These are phyloP conservation scores for Orchesella flavescens DNA, from an alignment of 2,888 invertebrate genomes.

Conservation along the genomic window DNA sequence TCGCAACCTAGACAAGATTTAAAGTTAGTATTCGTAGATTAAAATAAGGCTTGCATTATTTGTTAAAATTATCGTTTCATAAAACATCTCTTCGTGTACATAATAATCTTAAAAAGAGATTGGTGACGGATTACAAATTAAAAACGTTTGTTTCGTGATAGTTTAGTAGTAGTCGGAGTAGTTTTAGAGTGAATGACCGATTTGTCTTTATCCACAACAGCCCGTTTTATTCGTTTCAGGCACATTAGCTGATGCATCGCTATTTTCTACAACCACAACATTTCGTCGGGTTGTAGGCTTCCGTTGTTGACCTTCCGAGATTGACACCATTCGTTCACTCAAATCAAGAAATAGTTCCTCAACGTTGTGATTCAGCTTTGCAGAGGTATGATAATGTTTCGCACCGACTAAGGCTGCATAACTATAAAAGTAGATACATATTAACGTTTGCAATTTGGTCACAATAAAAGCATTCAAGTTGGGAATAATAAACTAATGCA, in stretches of 20 bases:
- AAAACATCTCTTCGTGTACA: neutral
- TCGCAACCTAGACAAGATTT: no score
- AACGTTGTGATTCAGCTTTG: slow-evolving; percentile 91
- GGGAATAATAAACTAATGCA: no score
- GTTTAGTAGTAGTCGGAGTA: no score
- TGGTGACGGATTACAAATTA: neutral
- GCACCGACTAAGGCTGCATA: slow-evolving; percentile 94
- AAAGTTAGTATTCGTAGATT: no score
- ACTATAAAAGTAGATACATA: slow-evolving; percentile 77
- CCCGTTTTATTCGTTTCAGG: slow-evolving; percentile 67
- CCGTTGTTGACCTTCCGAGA: slow-evolving; percentile 73
- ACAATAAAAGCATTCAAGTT: no score
- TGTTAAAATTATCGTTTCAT: no score
- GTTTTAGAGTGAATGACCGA: neutral
- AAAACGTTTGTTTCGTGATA: no score
- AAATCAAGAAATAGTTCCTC: slow-evolving; percentile 92
- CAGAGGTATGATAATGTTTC: slow-evolving; percentile 92
- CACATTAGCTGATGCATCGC: slow-evolving; percentile 35
- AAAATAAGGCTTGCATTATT: neutral
- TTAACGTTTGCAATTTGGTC: no score
- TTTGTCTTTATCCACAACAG: slow-evolving; percentile 70
- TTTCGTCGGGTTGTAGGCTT: slow-evolving; percentile 66
- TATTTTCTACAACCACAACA: slow-evolving; percentile 73
- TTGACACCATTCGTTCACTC: slow-evolving; percentile 83
- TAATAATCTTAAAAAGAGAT: neutral